Evolutionary conservation across 2,797 vertebrate genomes (phyloP), one percentile per base, ranked within the genome.

Genomic region (Semaprochilodus insignis): DNA sequence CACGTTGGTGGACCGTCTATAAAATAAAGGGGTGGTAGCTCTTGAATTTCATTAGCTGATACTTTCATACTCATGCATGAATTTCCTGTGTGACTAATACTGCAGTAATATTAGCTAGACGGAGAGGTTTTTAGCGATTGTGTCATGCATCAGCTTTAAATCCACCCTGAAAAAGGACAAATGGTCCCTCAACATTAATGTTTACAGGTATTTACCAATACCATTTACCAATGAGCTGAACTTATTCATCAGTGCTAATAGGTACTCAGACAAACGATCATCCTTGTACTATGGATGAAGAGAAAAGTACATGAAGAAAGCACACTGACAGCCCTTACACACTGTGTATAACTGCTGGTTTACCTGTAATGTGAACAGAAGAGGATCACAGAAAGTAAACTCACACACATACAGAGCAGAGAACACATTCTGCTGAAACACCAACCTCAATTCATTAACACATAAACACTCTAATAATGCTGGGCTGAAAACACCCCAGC

Each of bases 31-130:
- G 10, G 23, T 23, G 27, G 36, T 55, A 70, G 54, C 73, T 34
- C 80, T 82, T 34, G 17, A 77, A 60, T 76, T 75, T 75, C 62
- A 66, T 67, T 76, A 0, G 0, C 59, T 19, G n/a, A 48, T 44
- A 36, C 66, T 69, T 40, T 63, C 62, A 27, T 63, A 15, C 13
- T 63, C 27, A 16, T 25, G 1, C 62, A 13, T 0, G 27, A 16
- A 25, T 21, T 72, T n/a, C 19, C 67, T 3, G 31, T 13, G 66
- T 36, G 23, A 71, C n/a, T 62, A 65, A 54, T 44, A 44, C 23
- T 27, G 57, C 15, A 19, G 51, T 44, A 8, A 6, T 13, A 76
- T 69, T 76, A 75, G 73, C 23, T 48, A 36, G 3, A 69, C 27
- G 2, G 15, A 75, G 63, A 59, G 72, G 36, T 44, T 81, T 44